Percentiles rank a stretch among this genome's conserved stretches.
These are phyloP conservation scores for Meliscaeva auricollis DNA, from an alignment of 2,888 invertebrate species.

Conservation along the genomic window DNA sequence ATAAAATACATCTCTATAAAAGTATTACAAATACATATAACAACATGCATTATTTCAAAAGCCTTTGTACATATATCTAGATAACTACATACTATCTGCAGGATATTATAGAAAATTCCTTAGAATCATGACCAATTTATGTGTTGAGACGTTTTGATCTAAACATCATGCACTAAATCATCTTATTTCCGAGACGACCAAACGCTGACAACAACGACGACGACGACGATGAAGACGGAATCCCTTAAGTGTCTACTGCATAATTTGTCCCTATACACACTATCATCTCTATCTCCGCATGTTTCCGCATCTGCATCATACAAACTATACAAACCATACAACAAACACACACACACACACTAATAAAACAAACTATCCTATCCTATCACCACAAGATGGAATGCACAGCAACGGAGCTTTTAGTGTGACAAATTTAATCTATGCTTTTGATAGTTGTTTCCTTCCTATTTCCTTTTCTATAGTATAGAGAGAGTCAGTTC, in stretches of 20 bases:
- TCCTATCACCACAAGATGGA: constrained; percentile 23
- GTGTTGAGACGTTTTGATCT: constrained; percentile 47
- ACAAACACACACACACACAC: too few species aligned
- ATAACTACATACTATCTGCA: constrained; percentile 8
- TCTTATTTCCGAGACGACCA: constrained; percentile 2
- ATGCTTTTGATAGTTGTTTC: constrained; percentile 57
- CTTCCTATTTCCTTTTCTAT: too few species aligned
- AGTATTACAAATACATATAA: too few species aligned
- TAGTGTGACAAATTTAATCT: constrained; percentile 73
- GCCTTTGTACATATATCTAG: background rate
- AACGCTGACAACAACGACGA: background rate
- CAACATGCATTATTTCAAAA: background rate
- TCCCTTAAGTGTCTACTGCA: constrained; percentile 59
- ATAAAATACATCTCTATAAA: too few species aligned
- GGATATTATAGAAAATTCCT: constrained; percentile 22
- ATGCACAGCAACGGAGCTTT: constrained; percentile 57
- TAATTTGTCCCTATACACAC: constrained; percentile 40
- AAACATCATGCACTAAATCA: constrained; percentile 53
- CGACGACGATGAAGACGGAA: background rate
- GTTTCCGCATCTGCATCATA: too few species aligned
- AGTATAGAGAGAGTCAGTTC: constrained; percentile 1
- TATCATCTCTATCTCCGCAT: background rate
- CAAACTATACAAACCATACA: too few species aligned
- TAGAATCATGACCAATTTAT: constrained; percentile 58
- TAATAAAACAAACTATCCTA: too few species aligned